A percentile compares a stretch with the other conserved stretches of the same genome.
These are phyloP conservation scores for Cotesia chilonis DNA, from an alignment of 1,140 invertebrate genomes.

Conservation along the genomic window DNA sequence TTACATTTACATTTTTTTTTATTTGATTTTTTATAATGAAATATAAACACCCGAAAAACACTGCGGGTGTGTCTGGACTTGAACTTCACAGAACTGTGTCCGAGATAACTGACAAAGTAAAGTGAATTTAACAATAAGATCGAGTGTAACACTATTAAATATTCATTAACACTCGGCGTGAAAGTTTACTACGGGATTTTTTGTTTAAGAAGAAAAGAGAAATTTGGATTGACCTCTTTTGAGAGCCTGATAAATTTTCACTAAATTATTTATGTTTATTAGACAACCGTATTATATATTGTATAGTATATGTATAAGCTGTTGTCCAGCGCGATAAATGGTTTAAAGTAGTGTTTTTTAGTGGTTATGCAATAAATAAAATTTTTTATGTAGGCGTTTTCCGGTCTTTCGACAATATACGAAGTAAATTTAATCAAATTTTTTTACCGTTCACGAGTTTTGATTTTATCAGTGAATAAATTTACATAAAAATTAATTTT, in stretches of 20 bases:
- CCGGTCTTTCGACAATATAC: too few species aligned
- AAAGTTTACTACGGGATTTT: slow-evolving; percentile 19
- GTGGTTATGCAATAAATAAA: too few species aligned
- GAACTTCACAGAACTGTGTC: not conserved
- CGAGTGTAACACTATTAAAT: slow-evolving; percentile 20
- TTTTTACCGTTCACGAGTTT: too few species aligned
- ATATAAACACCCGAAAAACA: not conserved
- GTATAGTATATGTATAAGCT: too few species aligned
- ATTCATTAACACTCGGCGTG: slow-evolving; percentile 7
- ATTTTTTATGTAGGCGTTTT: too few species aligned
- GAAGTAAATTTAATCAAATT: too few species aligned
- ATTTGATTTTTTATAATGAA: too few species aligned
- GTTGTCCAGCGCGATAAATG: too few species aligned
- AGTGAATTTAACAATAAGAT: not conserved
- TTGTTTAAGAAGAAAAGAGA: slow-evolving; percentile 21
- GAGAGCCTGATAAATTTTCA: slow-evolving; percentile 12
- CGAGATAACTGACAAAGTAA: slow-evolving; percentile 2
- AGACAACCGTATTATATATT: not conserved
- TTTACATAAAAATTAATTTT: too few species aligned
- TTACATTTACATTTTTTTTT: too few species aligned
- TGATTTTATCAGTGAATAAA: too few species aligned
- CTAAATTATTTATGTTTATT: slow-evolving; percentile 13
- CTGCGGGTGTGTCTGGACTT: not conserved
- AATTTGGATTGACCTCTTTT: slow-evolving; percentile 27
- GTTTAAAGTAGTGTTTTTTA: too few species aligned